Conservation (phyloP, 2,797 vertebrate genomes). For the Kryptopterus vitreolus region DNA sequence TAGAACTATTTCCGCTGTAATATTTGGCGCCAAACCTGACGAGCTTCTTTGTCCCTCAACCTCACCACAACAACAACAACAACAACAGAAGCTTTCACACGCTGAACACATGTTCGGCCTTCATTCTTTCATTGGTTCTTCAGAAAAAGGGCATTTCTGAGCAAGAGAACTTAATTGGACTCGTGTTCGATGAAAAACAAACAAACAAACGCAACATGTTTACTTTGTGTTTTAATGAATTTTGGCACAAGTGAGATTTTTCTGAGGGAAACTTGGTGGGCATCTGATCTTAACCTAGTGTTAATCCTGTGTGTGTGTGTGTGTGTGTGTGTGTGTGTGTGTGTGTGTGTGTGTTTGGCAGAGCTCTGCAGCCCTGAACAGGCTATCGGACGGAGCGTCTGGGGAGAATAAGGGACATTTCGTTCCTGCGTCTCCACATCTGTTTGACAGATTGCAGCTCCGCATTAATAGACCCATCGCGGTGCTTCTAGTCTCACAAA, state of each 20-base stretch:
- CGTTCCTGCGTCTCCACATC: slow-evolving; percentile 39
- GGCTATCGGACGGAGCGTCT: not conserved
- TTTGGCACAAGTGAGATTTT: not conserved
- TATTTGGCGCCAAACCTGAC: not conserved
- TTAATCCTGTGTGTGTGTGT: too few relatives aligned
- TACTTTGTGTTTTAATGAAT: not conserved
- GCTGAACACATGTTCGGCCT: not conserved
- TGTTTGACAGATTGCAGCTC: slow-evolving; percentile 45
- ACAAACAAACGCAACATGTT: not conserved
- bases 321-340: too few relatives aligned
- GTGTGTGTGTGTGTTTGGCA: not conserved
- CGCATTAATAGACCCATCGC: slow-evolving; percentile 35
- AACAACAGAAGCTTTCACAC: not conserved
- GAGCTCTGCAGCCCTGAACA: not conserved
- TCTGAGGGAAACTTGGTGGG: not conserved
- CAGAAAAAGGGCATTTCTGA: not conserved
- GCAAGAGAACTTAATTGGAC: not conserved
- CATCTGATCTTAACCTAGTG: too few relatives aligned
- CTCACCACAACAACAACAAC: not conserved
- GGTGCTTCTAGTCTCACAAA: not conserved
- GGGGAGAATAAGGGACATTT: not conserved
- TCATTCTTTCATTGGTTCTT: not conserved
- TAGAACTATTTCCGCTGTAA: not conserved
- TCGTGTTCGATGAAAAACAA: not conserved
- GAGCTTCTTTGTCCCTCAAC: not conserved